Conservation (phyloP, 2,113 vertebrate species). For the Rousettus leschenaultii region DNA sequence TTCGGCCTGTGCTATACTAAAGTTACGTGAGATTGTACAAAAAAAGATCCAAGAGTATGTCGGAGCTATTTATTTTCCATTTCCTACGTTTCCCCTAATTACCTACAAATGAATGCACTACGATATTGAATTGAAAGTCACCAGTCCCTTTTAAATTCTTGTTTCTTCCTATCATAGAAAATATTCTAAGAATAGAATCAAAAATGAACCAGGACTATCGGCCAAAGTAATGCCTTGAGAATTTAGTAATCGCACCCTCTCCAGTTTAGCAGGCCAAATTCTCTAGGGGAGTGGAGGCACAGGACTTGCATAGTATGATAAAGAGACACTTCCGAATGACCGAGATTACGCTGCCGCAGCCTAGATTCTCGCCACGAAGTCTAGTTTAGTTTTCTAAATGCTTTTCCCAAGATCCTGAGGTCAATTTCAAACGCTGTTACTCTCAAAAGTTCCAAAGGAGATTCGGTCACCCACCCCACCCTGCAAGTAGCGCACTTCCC, state of each 20-base stretch:
- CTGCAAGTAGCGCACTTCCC: slow-evolving; percentile 68
- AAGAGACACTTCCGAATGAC: background rate
- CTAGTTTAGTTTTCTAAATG: background rate
- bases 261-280: background rate
- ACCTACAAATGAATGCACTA: background rate
- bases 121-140: background rate
- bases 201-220: background rate
- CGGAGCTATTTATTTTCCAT: background rate
- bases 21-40: background rate
- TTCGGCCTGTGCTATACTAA: background rate
- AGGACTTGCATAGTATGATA: background rate
- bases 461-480: slow-evolving; percentile 38
- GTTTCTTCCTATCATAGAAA: background rate
- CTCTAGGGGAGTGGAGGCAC: background rate
- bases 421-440: background rate
- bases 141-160: background rate
- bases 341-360: background rate
- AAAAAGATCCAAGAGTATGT: background rate
- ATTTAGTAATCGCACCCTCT: background rate
- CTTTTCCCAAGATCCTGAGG: background rate
- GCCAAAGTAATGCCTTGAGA: background rate
- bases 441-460: background rate
- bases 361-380: background rate
- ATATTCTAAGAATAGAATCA: background rate
- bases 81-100: background rate